These are phyloP conservation scores for Ecdyonurus torrentis DNA, from an alignment of 2,888 invertebrate species.

Conservation along the genomic window DNA sequence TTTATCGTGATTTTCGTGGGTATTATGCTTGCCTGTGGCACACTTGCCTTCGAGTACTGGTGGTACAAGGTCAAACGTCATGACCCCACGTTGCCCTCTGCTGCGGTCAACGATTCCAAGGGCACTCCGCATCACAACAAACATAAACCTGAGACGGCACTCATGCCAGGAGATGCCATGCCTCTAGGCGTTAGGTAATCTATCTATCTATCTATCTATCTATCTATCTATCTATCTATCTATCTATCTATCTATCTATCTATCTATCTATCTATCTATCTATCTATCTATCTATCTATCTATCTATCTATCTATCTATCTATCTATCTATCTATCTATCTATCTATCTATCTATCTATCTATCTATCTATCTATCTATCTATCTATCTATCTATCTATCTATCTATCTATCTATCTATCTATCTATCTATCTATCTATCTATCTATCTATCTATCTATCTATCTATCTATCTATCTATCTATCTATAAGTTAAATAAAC, in stretches of 20 bases:
- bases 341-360: background rate
- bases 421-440: background rate
- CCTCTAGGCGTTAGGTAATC: background rate
- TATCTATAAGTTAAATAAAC: background rate
- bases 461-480: background rate
- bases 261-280: background rate
- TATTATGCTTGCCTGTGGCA: constrained; percentile 78
- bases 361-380: background rate
- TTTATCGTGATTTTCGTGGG: constrained; percentile 96
- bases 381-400: background rate
- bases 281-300: background rate
- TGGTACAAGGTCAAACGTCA: constrained; percentile 67
- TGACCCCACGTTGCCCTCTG: background rate
- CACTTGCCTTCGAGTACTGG: constrained; percentile 86
- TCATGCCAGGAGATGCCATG: background rate
- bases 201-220: background rate
- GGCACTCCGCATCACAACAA: background rate
- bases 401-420: background rate
- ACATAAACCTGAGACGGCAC: background rate
- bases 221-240: background rate
- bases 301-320: background rate
- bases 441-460: background rate
- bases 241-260: background rate
- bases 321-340: background rate
- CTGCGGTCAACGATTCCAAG: background rate